phyloP scores from a whole-genome alignment of 2,113 vertebrate genomes.

The Aythya baeri region DNA sequence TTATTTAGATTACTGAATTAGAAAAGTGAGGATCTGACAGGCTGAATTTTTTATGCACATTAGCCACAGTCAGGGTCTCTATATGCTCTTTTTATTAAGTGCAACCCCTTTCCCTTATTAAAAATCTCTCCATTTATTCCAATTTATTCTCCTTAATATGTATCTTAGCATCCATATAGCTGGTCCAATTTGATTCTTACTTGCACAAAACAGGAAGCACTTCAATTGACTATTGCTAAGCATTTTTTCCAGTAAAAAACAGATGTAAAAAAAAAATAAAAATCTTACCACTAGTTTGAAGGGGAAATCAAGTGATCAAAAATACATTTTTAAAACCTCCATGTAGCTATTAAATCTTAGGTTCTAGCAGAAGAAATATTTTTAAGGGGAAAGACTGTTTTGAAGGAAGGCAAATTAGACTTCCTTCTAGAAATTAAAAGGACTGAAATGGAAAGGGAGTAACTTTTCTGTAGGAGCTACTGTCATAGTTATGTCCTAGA shows the following conservation, averaged over 20 bases:
- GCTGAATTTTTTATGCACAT: conserved; percentile 90
- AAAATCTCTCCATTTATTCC: conserved; percentile 76
- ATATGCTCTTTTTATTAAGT: conserved; percentile 80
- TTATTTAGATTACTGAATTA: conserved; percentile 92
- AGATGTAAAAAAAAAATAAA: not conserved
- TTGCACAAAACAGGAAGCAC: not conserved
- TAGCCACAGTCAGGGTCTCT: conserved; percentile 83
- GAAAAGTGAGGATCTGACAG: conserved; percentile 89
- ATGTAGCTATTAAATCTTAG: not conserved
- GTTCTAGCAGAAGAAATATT: not conserved
- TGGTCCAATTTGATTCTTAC: conserved; percentile 32
- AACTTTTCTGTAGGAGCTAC: not conserved
- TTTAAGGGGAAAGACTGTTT: not conserved
- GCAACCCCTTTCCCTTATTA: conserved; percentile 78
- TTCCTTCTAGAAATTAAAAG: not conserved
- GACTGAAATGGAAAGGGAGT: not conserved
- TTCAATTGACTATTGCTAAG: not conserved
- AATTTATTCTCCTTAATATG: conserved; percentile 71
- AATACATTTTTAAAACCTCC: not conserved
- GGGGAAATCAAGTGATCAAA: not conserved
- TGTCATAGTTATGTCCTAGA: not conserved
- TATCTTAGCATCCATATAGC: conserved; percentile 71
- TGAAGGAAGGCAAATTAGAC: not conserved
- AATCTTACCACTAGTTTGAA: not conserved
- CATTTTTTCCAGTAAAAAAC: not conserved